A percentile compares a stretch with the other conserved stretches of the same genome.
phyloP scores from a whole-genome alignment of 2,888 invertebrate genomes.

The Hypomecis punctinalis region DNA sequence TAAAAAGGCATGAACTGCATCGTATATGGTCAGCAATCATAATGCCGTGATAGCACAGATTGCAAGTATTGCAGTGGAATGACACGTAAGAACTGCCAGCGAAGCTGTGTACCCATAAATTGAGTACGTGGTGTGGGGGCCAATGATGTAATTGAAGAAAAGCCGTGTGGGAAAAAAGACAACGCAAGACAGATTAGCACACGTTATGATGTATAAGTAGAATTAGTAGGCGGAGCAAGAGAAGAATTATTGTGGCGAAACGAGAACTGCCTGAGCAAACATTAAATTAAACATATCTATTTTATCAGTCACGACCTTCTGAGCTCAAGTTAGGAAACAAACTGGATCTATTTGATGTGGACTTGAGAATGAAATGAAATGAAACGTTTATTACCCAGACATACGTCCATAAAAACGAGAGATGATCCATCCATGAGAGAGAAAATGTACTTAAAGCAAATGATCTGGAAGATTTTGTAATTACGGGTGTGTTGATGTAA shows the following conservation, averaged over 20 bases:
- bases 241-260: conserved; percentile 25
- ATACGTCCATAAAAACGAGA: too few relatives aligned
- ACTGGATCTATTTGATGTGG: neutral
- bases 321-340: conserved; percentile 4
- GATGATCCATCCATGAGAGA: too few relatives aligned
- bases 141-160: conserved; percentile 41
- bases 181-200: conserved; percentile 32
- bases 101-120: conserved; percentile 40
- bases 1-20: conserved; percentile 44
- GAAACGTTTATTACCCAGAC: too few relatives aligned
- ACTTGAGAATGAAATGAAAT: neutral
- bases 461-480: too few relatives aligned
- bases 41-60: conserved; percentile 49
- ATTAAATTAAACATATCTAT: conserved; percentile 12
- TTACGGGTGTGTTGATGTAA: too few relatives aligned
- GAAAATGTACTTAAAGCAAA: too few relatives aligned
- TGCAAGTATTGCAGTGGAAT: conserved; percentile 42
- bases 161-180: conserved; percentile 43
- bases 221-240: conserved; percentile 19
- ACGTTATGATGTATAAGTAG: conserved; percentile 12
- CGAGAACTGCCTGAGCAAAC: conserved; percentile 7
- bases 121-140: conserved; percentile 40
- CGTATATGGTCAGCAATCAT: conserved; percentile 61
- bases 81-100: conserved; percentile 50
- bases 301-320: conserved; percentile 11